Evolutionary conservation across 2,888 invertebrate species (phyloP), one percentile per base, ranked within the genome.

Genomic region (Macrosiphum euphorbiae): DNA sequence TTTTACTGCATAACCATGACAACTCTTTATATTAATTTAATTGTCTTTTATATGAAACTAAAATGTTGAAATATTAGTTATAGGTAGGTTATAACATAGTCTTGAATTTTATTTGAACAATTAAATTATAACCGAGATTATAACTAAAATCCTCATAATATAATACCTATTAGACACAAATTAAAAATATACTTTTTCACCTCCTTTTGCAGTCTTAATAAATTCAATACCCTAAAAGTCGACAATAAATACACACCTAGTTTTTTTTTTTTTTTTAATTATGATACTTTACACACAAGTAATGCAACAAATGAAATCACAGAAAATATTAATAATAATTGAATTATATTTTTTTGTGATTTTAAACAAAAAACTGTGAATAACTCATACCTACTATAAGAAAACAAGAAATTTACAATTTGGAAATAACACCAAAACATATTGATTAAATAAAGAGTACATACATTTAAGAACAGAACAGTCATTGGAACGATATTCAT

Each of bases 1-100:
- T 93, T 89, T 85, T 55, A 58, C 35, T 26, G 13, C 55, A 85
- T n/a, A 89, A 85, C 93, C 93, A 61, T 89, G 85, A 89, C 85
- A 67, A 84, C 89, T 44, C 44, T 84, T 52, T 41, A 92, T 88
- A 92, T 88, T 87, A 61, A 47, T 86, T 47, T 47, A 20, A 88
- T 88, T 78, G 67, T 92, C n/a, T 92, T 78, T 92, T 55, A 44
- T 55, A 88, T 41, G 8, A 92, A 78, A 78, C 16, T 35, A 47
- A 87, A 67, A 67, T 67, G 1, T 52, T 41, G n/a, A 44, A 91
- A 90, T 84, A 47, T 47, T 47, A 47, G 47, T 47, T 10, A 47
- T 47, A 47, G 5, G 4, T 47, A 47, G 11, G 47, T 20, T 84
- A 91, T 28, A 41, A 44, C 16, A 90, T 5, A 52, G 78, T 50